A percentile compares a stretch with the other conserved stretches of the same genome.
Evolutionary conservation across 2,113 vertebrate species (phyloP).

Genomic region (Porphyrio hochstetteri): DNA sequence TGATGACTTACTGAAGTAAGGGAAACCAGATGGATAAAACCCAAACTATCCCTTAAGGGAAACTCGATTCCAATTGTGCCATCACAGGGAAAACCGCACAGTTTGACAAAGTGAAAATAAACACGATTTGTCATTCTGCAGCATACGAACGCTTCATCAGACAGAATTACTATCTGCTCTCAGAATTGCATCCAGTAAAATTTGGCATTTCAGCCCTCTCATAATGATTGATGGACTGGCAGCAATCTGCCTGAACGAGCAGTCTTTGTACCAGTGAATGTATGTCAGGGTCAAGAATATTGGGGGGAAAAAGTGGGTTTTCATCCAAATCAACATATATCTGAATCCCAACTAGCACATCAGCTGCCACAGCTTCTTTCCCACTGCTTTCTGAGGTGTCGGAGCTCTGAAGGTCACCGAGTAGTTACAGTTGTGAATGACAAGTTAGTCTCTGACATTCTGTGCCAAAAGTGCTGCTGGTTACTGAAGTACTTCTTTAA

Average conservation of each 20-base stretch:
- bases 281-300: background rate
- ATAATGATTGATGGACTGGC: background rate
- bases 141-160: constrained; percentile 1
- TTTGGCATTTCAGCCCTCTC: background rate
- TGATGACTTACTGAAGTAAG: constrained; percentile 31
- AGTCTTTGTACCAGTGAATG: background rate
- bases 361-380: background rate
- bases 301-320: background rate
- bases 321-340: background rate
- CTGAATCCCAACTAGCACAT: background rate
- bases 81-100: background rate
- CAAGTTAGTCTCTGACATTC: background rate
- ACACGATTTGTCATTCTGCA: constrained; percentile 41
- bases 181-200: background rate
- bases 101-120: constrained; percentile 52
- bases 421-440: background rate
- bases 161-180: background rate
- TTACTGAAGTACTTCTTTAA: background rate
- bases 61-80: constrained; percentile 17
- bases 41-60: constrained; percentile 40
- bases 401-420: background rate
- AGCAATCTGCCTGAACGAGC: constrained; percentile 5
- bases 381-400: background rate
- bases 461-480: background rate
- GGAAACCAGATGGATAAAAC: constrained; percentile 49